A percentile compares a stretch with the other conserved stretches of the same genome.
These are phyloP conservation scores for Taphrorychus bicolor DNA, from an alignment of 2,888 invertebrate species.

Conservation along the genomic window DNA sequence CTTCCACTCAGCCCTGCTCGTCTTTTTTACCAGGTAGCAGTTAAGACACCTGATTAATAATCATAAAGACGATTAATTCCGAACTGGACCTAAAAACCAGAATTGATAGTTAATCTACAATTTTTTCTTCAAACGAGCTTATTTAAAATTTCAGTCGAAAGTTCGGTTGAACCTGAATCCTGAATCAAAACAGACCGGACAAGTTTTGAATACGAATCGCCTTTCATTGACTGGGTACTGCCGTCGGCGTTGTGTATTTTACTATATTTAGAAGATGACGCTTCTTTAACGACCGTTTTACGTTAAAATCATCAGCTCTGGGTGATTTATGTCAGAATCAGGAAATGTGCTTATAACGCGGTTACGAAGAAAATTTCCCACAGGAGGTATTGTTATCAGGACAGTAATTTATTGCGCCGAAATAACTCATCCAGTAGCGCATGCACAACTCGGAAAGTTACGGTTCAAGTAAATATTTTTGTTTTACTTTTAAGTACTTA, in stretches of 20 bases:
- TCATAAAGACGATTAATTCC: background rate
- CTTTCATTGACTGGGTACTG: conserved; percentile 18
- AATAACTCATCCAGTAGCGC: background rate
- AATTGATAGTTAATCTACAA: background rate
- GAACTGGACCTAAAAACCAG: background rate
- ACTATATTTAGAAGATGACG: conserved; percentile 17
- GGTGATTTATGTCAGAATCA: background rate
- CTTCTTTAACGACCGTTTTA: conserved; percentile 4
- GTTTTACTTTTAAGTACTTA: background rate
- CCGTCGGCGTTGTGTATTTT: conserved; percentile 10
- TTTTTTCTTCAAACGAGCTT: background rate
- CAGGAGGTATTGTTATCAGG: background rate
- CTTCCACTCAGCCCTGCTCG: no score
- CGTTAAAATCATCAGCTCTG: background rate
- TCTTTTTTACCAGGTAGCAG: background rate
- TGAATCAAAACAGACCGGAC: conserved; percentile 8
- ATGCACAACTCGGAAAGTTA: no score
- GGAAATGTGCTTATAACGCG: background rate
- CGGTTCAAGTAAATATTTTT: background rate
- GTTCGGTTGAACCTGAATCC: conserved; percentile 4
- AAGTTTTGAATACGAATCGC: conserved; percentile 9
- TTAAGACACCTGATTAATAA: background rate
- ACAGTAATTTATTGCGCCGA: background rate
- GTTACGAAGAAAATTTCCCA: background rate
- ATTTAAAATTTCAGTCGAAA: conserved; percentile 9